phyloP scores from a whole-genome alignment of 2,888 invertebrate species.

The Synergus umbraculus region DNA sequence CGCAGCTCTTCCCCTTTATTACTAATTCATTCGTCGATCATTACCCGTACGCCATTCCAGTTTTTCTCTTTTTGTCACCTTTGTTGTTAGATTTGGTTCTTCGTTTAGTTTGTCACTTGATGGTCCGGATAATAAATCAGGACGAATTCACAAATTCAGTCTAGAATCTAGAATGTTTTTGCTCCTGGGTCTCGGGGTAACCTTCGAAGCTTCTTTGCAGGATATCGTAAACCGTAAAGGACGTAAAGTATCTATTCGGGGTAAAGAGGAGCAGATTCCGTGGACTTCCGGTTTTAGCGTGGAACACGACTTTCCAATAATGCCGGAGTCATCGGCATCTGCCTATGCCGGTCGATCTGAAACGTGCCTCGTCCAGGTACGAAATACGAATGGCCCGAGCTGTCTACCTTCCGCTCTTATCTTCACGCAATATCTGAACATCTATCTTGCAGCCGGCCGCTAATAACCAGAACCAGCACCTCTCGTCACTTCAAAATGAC shows the following conservation, averaged over 20 bases:
- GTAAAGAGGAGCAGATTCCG: constrained; percentile 54
- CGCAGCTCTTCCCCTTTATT: constrained; percentile 16
- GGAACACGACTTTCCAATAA: constrained; percentile 75
- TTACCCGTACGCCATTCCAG: not conserved
- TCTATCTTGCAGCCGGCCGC: constrained; percentile 59
- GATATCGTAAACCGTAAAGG: constrained; percentile 43
- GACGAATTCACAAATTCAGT: constrained; percentile 40
- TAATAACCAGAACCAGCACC: constrained; percentile 53
- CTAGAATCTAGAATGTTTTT: constrained; percentile 44
- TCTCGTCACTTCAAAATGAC: constrained; percentile 46
- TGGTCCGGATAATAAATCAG: constrained; percentile 34
- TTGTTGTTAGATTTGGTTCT: not conserved
- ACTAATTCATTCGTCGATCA: constrained; percentile 25
- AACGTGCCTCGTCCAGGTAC: constrained; percentile 55
- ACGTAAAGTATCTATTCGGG: constrained; percentile 39
- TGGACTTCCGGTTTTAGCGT: constrained; percentile 71
- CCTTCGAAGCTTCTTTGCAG: constrained; percentile 45
- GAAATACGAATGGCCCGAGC: constrained; percentile 60
- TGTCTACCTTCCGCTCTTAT: constrained; percentile 62
- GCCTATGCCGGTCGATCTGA: constrained; percentile 58
- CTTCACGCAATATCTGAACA: constrained; percentile 69
- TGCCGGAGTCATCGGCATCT: constrained; percentile 62
- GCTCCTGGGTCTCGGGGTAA: constrained; percentile 31
- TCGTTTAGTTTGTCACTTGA: constrained; percentile 6
- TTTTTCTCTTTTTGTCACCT: constrained; percentile 5